Percentiles rank a stretch among this genome's conserved stretches.
phyloP scores from a whole-genome alignment of 1,140 invertebrate genomes.

The Drosophila sp. region DNA sequence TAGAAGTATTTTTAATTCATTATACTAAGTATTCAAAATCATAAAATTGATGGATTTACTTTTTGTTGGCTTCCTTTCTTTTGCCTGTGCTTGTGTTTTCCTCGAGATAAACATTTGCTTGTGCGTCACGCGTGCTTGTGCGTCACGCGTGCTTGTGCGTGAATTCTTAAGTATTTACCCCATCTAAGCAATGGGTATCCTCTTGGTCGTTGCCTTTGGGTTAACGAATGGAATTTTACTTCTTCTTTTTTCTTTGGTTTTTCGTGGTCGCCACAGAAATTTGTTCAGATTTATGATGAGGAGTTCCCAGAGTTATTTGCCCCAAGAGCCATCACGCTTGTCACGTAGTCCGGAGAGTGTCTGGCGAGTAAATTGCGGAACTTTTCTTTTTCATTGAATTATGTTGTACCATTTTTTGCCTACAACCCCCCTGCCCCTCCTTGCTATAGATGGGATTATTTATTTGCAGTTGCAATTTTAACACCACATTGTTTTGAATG shows the following conservation, averaged over 20 bases:
- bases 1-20: too few relatives aligned
- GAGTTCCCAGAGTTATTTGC: conserved; percentile 48
- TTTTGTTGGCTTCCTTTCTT: too few relatives aligned
- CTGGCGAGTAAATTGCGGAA: conserved; percentile 44
- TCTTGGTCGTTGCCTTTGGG: not conserved
- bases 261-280: conserved; percentile 20
- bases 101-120: too few relatives aligned
- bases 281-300: conserved; percentile 46
- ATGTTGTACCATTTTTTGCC: conserved; percentile 45
- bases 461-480: conserved; percentile 7
- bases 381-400: conserved; percentile 56
- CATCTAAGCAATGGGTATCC: conserved; percentile 1
- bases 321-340: conserved; percentile 59
- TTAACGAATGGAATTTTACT: not conserved
- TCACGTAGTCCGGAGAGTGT: conserved; percentile 47
- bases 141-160: too few relatives aligned
- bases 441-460: conserved; percentile 2
- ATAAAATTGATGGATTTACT: too few relatives aligned
- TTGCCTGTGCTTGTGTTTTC: too few relatives aligned
- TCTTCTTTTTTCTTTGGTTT: too few relatives aligned
- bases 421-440: not conserved
- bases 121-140: too few relatives aligned
- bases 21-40: too few relatives aligned
- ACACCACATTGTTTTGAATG: conserved; percentile 43
- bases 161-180: too few relatives aligned